Percentiles rank a stretch among this genome's conserved stretches.
Conservation (phyloP, 2,888 invertebrate species). For the Aleiodes alternator region DNA sequence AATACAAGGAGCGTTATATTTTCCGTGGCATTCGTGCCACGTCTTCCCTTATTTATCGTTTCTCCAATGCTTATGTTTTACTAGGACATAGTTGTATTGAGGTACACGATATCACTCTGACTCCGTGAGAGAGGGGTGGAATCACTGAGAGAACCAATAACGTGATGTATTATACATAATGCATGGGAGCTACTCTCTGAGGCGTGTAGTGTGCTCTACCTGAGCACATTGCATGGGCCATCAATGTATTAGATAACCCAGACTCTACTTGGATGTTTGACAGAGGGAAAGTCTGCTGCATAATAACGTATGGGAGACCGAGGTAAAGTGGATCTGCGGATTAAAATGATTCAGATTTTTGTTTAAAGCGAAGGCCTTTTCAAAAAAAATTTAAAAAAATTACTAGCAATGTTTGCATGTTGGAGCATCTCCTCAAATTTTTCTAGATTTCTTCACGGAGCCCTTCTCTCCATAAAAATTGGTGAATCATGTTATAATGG, state of each 20-base stretch:
- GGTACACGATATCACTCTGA: conserved; percentile 71
- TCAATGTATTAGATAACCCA: conserved; percentile 28
- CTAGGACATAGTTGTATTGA: conserved; percentile 69
- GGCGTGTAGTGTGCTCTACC: conserved; percentile 50
- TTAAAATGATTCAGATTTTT: no score
- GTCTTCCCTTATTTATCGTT: conserved; percentile 75
- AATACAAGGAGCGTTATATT: conserved; percentile 27
- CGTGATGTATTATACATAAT: conserved; percentile 76
- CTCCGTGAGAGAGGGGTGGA: conserved; percentile 66
- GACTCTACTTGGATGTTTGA: conserved; percentile 27
- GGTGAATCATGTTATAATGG: no score
- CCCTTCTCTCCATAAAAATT: no score
- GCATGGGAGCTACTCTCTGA: conserved; percentile 66
- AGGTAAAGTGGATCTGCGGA: no score
- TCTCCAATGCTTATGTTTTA: conserved; percentile 75
- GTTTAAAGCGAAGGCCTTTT: no score
- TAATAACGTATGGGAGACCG: not conserved
- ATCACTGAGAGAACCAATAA: conserved; percentile 76
- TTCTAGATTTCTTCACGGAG: no score
- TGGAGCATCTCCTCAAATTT: no score
- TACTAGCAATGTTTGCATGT: no score
- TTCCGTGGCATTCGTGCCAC: conserved; percentile 71
- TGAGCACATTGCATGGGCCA: conserved; percentile 38
- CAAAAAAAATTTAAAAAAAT: no score
- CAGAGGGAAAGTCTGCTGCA: not conserved